These are phyloP conservation scores for Tetropium fuscum DNA, from an alignment of 2,888 invertebrate genomes.

Conservation along the genomic window DNA sequence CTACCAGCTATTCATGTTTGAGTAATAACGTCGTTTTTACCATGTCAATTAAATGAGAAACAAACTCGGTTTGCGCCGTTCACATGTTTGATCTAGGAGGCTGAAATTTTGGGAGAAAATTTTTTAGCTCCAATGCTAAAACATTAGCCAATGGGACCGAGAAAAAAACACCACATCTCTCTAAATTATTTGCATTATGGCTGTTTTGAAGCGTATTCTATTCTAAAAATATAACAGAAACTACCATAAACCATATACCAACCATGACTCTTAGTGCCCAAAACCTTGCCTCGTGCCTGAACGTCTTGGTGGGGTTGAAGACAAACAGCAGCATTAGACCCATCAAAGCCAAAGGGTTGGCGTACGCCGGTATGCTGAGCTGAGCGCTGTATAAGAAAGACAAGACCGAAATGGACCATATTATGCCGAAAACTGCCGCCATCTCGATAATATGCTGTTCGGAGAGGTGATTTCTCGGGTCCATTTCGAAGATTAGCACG, in stretches of 20 bases:
- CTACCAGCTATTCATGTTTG: too few species aligned
- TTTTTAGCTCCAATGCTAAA: too few species aligned
- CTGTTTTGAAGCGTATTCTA: too few species aligned
- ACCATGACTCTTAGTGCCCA: slow-evolving; percentile 93
- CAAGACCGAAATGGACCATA: slow-evolving; percentile 93
- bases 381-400: slow-evolving; percentile 84
- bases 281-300: slow-evolving; percentile 92
- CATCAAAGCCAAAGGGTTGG: slow-evolving; percentile 89
- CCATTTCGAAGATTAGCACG: slow-evolving; percentile 96
- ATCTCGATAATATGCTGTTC: slow-evolving; percentile 96
- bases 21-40: too few species aligned
- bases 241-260: slow-evolving; percentile 67
- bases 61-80: too few species aligned
- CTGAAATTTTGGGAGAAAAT: too few species aligned
- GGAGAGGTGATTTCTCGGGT: slow-evolving; percentile 93
- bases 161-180: too few species aligned
- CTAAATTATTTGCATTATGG: too few species aligned
- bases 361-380: slow-evolving; percentile 90
- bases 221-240: too few species aligned
- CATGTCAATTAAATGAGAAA: too few species aligned
- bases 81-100: too few species aligned
- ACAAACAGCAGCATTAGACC: slow-evolving; percentile 87
- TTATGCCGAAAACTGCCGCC: slow-evolving; percentile 92
- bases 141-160: too few species aligned
- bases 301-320: slow-evolving; percentile 91